phyloP scores from a whole-genome alignment of 2,888 invertebrate species.

The Stratiomys singularior region DNA sequence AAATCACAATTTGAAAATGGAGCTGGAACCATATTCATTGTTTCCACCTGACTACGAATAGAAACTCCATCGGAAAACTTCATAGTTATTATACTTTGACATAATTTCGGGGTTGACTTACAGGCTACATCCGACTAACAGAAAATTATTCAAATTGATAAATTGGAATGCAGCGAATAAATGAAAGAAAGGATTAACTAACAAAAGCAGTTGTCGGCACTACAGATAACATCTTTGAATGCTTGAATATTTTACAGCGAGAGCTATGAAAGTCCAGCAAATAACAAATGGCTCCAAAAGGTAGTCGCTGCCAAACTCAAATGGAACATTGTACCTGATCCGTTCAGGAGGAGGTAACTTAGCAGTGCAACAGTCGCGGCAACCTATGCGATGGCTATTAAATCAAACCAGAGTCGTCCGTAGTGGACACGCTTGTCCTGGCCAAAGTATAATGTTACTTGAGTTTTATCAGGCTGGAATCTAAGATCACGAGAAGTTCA shows the following conservation, averaged over 20 bases:
- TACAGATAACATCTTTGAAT: conserved; percentile 12
- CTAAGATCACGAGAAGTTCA: conserved; percentile 44
- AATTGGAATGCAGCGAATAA: conserved; percentile 22
- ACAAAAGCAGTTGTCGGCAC: conserved; percentile 7
- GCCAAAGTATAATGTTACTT: conserved; percentile 46
- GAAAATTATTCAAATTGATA: conserved; percentile 26
- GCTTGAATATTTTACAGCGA: neutral
- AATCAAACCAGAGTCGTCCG: conserved; percentile 31
- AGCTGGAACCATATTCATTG: too few species aligned
- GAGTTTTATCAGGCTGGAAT: conserved; percentile 13
- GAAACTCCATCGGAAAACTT: too few species aligned
- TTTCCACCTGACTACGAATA: too few species aligned
- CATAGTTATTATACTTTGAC: too few species aligned
- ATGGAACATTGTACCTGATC: neutral
- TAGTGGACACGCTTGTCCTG: conserved; percentile 22
- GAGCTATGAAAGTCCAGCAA: conserved; percentile 15
- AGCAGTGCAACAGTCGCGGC: neutral
- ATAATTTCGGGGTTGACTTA: too few species aligned
- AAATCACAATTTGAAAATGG: too few species aligned
- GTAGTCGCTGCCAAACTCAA: conserved; percentile 9
- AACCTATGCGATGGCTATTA: neutral
- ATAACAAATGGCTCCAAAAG: neutral
- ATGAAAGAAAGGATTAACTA: conserved; percentile 27
- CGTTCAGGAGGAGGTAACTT: neutral
- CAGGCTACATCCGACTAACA: neutral